phyloP scores from a whole-genome alignment of 2,113 vertebrate genomes.

The Dendropsophus ebraccatus region DNA sequence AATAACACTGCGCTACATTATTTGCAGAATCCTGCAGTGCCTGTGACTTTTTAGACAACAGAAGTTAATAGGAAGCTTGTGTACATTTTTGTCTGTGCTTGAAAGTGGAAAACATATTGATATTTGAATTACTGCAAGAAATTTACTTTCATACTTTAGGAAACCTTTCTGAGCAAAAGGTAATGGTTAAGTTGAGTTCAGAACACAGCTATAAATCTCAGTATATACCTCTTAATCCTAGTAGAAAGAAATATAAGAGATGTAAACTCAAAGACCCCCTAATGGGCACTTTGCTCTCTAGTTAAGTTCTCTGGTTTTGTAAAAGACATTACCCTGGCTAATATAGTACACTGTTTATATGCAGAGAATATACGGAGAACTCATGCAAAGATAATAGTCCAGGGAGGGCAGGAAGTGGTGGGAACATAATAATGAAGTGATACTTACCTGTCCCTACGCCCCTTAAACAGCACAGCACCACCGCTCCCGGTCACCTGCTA shows the following conservation, averaged over 20 bases:
- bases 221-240: constrained; percentile 9
- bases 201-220: constrained; percentile 22
- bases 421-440: no score
- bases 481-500: no score
- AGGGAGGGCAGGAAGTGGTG: no score
- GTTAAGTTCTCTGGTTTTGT: not conserved
- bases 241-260: constrained; percentile 29
- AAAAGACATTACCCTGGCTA: not conserved
- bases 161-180: constrained; percentile 20
- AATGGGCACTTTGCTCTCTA: not conserved
- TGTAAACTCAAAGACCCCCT: no score
- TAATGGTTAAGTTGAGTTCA: not conserved
- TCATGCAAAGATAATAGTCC: no score
- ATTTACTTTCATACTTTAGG: constrained; percentile 1
- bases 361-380: no score
- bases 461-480: no score
- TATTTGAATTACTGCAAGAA: constrained; percentile 34
- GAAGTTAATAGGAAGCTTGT: constrained; percentile 45
- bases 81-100: constrained; percentile 17
- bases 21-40: constrained; percentile 45
- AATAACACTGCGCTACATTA: constrained; percentile 36
- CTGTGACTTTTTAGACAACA: constrained; percentile 35
- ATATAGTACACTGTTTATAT: no score
- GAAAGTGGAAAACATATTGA: constrained; percentile 45
- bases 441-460: no score